These are phyloP conservation scores for Chamaetylas fuelleborni DNA, from an alignment of 2,113 vertebrate genomes.

Conservation along the genomic window DNA sequence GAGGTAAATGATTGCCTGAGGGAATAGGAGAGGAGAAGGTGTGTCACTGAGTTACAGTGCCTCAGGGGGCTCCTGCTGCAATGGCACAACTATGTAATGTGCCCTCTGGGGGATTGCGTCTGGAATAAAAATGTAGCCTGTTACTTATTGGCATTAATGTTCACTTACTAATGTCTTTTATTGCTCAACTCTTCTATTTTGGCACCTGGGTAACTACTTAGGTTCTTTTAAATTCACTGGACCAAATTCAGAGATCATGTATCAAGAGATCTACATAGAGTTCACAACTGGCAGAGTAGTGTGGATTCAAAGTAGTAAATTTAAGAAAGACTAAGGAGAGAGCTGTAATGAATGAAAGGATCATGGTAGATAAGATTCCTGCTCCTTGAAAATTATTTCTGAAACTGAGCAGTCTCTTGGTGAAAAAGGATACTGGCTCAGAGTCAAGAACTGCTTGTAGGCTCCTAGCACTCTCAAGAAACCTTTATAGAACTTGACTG, in stretches of 20 bases:
- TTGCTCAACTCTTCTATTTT: conserved; percentile 38
- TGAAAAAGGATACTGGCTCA: not conserved
- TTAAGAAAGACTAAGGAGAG: not conserved
- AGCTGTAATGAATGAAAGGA: not conserved
- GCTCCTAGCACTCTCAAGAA: not conserved
- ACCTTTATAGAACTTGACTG: not conserved
- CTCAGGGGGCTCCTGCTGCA: not conserved
- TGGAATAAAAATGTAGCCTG: conserved; percentile 31
- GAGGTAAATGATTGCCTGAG: not conserved
- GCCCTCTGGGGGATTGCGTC: not conserved
- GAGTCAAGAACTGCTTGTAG: not conserved
- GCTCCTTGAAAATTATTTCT: not conserved
- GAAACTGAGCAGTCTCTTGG: not conserved
- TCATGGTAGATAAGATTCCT: not conserved
- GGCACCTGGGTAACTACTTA: conserved; percentile 5
- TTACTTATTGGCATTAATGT: conserved; percentile 48
- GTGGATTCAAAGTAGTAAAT: not conserved
- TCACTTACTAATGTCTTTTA: conserved; percentile 33
- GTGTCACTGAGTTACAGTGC: conserved; percentile 14
- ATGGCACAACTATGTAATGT: not conserved
- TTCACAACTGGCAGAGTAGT: not conserved
- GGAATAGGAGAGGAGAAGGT: conserved; percentile 23
- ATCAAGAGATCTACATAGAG: not conserved
- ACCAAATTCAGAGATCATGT: conserved; percentile 8
- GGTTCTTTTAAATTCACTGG: conserved; percentile 21